These are phyloP conservation scores for Ochotona princeps DNA, from an alignment of 2,113 vertebrate species.

Conservation along the genomic window DNA sequence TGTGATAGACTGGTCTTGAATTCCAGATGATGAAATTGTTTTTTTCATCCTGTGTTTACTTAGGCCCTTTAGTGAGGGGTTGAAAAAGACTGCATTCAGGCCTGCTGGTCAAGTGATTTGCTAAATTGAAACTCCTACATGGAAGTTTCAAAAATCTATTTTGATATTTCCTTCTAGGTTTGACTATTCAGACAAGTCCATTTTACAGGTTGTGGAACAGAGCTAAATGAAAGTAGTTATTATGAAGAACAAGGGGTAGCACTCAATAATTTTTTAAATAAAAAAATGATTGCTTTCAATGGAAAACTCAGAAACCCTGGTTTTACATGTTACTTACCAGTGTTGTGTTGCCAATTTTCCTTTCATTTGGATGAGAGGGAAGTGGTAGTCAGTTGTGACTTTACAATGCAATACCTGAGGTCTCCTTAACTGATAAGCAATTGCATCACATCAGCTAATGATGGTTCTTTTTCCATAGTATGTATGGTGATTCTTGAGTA, in stretches of 20 bases:
- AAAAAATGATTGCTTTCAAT: constrained; percentile 32
- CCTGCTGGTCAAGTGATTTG: background rate
- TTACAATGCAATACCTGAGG: constrained; percentile 24
- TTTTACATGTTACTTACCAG: constrained; percentile 12
- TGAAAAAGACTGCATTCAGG: background rate
- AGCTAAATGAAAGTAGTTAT: constrained; percentile 24
- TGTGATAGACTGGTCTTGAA: constrained; percentile 39
- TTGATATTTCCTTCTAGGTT: background rate
- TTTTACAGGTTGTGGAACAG: constrained; percentile 53
- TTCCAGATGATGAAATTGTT: constrained; percentile 26
- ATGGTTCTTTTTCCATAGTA: background rate
- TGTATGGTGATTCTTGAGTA: background rate
- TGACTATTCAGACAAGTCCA: constrained; percentile 21
- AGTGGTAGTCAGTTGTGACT: constrained; percentile 61
- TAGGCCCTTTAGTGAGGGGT: background rate
- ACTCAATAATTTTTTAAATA: background rate
- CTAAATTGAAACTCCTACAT: background rate
- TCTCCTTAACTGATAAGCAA: constrained; percentile 45
- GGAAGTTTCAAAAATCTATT: background rate
- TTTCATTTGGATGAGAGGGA: constrained; percentile 51
- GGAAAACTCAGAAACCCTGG: constrained; percentile 44
- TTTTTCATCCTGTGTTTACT: background rate
- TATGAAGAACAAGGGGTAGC: background rate
- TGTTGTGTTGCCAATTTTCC: constrained; percentile 39
- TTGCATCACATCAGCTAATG: constrained; percentile 19